A percentile compares a stretch with the other conserved stretches of the same genome.
phyloP scores from a whole-genome alignment of 2,113 vertebrate species.

The Shinisaurus crocodilurus region DNA sequence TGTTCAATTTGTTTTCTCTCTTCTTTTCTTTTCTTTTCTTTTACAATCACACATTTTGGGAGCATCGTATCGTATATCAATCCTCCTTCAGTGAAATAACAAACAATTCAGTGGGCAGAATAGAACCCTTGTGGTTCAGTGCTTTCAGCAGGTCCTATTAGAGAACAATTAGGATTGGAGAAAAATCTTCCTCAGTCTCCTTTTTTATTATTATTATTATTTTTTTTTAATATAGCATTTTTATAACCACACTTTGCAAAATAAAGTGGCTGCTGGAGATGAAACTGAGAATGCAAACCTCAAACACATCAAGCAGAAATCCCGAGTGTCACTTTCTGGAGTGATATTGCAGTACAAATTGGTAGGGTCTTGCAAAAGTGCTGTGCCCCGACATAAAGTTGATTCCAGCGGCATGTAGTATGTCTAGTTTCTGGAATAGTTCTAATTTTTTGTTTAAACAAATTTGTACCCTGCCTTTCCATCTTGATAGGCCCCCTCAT shows the following conservation, averaged over 20 bases:
- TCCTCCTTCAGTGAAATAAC: conserved; percentile 11
- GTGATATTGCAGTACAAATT: not conserved
- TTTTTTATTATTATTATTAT: too few species aligned
- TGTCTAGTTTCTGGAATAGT: not conserved
- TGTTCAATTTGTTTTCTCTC: conserved; percentile 9
- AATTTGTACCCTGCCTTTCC: not conserved
- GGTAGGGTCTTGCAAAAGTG: not conserved
- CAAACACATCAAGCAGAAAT: not conserved
- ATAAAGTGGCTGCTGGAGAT: not conserved
- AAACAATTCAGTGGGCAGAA: conserved; percentile 14
- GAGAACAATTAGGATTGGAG: not conserved
- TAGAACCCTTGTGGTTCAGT: conserved; percentile 14
- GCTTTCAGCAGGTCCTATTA: conserved; percentile 6
- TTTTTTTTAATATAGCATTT: too few species aligned
- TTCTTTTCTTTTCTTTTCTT: too few species aligned
- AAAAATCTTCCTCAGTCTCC: not conserved
- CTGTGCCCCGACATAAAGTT: not conserved
- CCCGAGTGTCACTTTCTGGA: not conserved
- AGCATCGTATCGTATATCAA: conserved; percentile 16
- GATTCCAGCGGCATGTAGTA: too few species aligned
- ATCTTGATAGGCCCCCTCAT: not conserved
- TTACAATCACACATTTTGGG: not conserved
- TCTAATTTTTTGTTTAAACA: not conserved
- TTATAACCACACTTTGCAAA: not conserved
- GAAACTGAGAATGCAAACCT: not conserved